A percentile compares a stretch with the other conserved stretches of the same genome.
phyloP scores from a whole-genome alignment of 1,140 invertebrate genomes.

The Nylanderia fulva region DNA sequence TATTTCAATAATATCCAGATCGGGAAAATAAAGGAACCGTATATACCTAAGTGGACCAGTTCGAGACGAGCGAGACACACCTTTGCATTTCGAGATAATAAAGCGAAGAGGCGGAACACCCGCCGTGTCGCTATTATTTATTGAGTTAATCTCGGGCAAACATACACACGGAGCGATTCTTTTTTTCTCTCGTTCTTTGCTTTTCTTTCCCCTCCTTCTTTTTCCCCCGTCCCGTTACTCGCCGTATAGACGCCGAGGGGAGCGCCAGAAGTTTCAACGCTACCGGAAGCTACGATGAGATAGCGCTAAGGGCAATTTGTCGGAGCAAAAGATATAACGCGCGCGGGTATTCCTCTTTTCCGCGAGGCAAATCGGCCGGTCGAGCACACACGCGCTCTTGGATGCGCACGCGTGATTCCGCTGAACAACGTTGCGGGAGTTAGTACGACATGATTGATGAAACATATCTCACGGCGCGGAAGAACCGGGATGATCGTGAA shows the following conservation, averaged over 20 bases:
- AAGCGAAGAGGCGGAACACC: constrained; percentile 29
- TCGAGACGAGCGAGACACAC: neutral
- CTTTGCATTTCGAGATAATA: constrained; percentile 45
- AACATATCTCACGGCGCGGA: constrained; percentile 48
- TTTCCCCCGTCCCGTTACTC: constrained; percentile 14
- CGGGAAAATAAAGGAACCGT: neutral
- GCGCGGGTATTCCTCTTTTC: constrained; percentile 13
- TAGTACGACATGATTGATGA: constrained; percentile 47
- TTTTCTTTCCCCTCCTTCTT: neutral
- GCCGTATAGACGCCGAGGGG: constrained; percentile 13
- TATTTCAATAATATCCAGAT: neutral
- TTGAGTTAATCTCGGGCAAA: constrained; percentile 54
- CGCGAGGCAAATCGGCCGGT: constrained; percentile 11
- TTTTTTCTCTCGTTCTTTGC: constrained; percentile 28
- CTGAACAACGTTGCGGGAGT: constrained; percentile 27
- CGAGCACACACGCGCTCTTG: constrained; percentile 44
- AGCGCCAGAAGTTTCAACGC: constrained; percentile 31
- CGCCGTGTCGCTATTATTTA: constrained; percentile 59
- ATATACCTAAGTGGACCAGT: neutral
- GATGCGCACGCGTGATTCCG: constrained; percentile 55
- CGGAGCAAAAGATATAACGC: constrained; percentile 56
- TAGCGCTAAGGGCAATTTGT: constrained; percentile 64
- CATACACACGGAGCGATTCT: neutral
- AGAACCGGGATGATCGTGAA: constrained; percentile 20
- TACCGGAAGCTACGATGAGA: constrained; percentile 60